phyloP scores from a whole-genome alignment of 2,888 invertebrate species.

The Drosophila histrio region DNA sequence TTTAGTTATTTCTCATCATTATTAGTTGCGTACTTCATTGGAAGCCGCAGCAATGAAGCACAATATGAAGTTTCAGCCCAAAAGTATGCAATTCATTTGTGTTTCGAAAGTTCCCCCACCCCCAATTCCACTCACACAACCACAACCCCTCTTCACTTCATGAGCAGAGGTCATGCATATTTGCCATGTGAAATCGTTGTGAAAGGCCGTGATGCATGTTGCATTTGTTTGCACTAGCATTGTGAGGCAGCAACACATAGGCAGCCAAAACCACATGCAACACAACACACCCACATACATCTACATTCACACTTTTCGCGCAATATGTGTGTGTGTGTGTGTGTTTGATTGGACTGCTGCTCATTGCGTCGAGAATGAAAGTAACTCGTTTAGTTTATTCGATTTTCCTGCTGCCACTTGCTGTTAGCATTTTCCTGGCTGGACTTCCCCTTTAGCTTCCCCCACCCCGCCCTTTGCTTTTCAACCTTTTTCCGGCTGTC shows the following conservation, averaged over 20 bases:
- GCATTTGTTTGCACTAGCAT: constrained; percentile 56
- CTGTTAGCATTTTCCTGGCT: constrained; percentile 7
- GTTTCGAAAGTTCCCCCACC: not conserved
- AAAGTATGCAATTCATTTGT: constrained; percentile 61
- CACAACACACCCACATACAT: constrained; percentile 14
- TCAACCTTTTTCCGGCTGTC: constrained; percentile 40
- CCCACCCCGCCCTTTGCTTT: constrained; percentile 21
- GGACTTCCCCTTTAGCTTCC: constrained; percentile 5
- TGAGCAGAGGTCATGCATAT: constrained; percentile 27
- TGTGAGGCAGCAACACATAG: constrained; percentile 14
- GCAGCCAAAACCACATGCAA: constrained; percentile 12
- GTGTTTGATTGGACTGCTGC: constrained; percentile 44
- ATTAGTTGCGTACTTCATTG: constrained; percentile 32
- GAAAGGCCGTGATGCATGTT: constrained; percentile 51
- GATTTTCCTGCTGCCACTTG: constrained; percentile 58
- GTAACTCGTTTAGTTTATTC: constrained; percentile 77
- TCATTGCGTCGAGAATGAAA: constrained; percentile 47
- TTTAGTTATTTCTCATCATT: not conserved
- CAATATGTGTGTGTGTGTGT: constrained; percentile 36
- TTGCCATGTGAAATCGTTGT: constrained; percentile 61
- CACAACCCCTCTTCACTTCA: no score
- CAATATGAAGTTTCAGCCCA: constrained; percentile 18
- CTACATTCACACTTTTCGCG: constrained; percentile 8
- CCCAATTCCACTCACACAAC: not conserved
- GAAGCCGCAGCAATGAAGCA: constrained; percentile 11